phyloP scores from a whole-genome alignment of 2,888 invertebrate species.

The Hipparchia sbordonii region DNA sequence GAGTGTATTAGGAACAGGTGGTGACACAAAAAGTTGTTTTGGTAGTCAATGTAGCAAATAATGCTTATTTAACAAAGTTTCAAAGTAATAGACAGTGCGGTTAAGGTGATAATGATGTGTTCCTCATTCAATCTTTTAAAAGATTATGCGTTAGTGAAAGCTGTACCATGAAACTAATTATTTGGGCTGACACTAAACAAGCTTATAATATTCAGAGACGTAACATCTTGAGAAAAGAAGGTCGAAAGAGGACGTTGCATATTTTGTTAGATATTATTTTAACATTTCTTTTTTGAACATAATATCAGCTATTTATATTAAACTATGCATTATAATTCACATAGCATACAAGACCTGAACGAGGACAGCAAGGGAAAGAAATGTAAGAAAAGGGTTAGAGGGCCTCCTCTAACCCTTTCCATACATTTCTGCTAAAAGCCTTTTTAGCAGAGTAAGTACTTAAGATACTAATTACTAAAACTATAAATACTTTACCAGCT shows the following conservation, averaged over 20 bases:
- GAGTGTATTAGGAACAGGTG: constrained; percentile 14
- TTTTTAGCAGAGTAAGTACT: no score
- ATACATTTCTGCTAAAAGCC: no score
- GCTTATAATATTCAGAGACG: background rate
- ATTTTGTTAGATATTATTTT: background rate
- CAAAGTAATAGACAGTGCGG: constrained; percentile 21
- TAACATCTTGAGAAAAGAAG: background rate
- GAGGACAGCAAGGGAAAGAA: no score
- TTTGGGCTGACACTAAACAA: constrained; percentile 13
- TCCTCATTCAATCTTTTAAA: constrained; percentile 24
- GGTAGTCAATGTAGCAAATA: constrained; percentile 19
- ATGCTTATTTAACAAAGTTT: constrained; percentile 22
- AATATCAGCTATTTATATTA: no score
- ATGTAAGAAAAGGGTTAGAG: no score
- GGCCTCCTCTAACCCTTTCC: no score
- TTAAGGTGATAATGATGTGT: constrained; percentile 27
- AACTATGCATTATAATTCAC: no score
- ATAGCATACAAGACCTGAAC: no score
- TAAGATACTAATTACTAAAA: no score
- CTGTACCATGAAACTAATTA: constrained; percentile 19
- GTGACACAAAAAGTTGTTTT: constrained; percentile 18
- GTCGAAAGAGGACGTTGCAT: background rate
- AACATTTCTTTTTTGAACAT: background rate
- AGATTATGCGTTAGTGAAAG: constrained; percentile 25
- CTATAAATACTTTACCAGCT: no score